phyloP scores from a whole-genome alignment of 2,113 vertebrate species.

The Crotophaga sulcirostris region DNA sequence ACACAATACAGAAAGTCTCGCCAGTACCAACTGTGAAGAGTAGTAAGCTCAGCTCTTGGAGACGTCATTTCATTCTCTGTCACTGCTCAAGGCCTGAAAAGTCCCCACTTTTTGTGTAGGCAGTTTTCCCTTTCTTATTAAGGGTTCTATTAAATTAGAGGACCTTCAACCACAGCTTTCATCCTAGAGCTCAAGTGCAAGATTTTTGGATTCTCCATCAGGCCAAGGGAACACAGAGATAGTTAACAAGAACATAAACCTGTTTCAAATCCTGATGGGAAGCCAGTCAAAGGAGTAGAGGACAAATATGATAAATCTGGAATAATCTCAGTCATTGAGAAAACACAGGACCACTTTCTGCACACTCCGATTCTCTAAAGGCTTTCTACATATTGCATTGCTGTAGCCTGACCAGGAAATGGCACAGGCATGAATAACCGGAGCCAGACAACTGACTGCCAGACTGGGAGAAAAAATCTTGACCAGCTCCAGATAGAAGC shows the following conservation, averaged over 20 bases:
- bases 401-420: neutral
- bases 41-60: neutral
- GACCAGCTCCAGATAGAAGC: neutral
- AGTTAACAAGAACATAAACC: neutral
- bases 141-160: neutral
- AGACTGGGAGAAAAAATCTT: neutral
- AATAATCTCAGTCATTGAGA: neutral
- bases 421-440: conserved; percentile 4
- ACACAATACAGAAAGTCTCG: neutral
- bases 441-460: neutral
- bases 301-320: neutral
- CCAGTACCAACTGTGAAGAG: neutral
- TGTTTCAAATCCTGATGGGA: neutral
- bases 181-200: neutral
- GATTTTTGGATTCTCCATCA: neutral
- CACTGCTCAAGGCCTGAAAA: neutral
- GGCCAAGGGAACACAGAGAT: neutral
- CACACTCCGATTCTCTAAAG: neutral
- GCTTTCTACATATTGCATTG: neutral
- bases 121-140: neutral
- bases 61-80: neutral
- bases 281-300: neutral
- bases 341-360: neutral
- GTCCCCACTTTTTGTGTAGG: neutral
- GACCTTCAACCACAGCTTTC: neutral